These are phyloP conservation scores for Drosophila asahinai DNA, from an alignment of 1,140 invertebrate species.

Conservation along the genomic window DNA sequence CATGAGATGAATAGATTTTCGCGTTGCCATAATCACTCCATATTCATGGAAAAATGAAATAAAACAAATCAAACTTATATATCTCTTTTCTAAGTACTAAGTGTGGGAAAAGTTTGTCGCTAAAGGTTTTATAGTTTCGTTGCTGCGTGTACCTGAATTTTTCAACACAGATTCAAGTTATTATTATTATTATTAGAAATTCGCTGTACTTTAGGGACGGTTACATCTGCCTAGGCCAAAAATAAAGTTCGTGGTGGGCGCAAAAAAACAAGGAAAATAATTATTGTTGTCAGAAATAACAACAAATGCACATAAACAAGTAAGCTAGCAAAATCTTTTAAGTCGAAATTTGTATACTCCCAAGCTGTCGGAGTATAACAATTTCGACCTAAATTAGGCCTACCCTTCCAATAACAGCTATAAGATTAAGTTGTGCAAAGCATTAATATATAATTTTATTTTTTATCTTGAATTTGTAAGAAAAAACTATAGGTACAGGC, in stretches of 20 bases:
- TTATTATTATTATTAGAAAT: neutral
- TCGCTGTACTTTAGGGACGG: neutral
- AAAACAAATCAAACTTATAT: neutral
- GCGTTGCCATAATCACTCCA: neutral
- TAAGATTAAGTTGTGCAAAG: too few species aligned
- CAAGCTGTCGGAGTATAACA: too few species aligned
- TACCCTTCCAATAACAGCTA: too few species aligned
- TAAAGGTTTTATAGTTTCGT: too few species aligned
- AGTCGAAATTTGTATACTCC: neutral
- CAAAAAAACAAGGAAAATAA: slow-evolving; percentile 17
- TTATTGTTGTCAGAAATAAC: slow-evolving; percentile 1
- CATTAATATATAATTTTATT: too few species aligned
- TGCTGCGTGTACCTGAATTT: too few species aligned
- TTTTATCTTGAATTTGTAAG: too few species aligned
- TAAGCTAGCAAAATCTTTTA: neutral
- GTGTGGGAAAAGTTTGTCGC: too few species aligned
- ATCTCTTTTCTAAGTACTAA: neutral
- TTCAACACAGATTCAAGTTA: neutral
- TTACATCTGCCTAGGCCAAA: neutral
- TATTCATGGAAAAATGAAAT: neutral
- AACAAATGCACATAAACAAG: slow-evolving; percentile 7
- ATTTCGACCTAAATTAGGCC: too few species aligned
- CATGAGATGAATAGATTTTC: neutral
- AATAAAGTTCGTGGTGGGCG: neutral
- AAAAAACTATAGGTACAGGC: neutral